phyloP scores from a whole-genome alignment of 92 coral and sea anemone genomes.

The Phenganax stokvisi region DNA sequence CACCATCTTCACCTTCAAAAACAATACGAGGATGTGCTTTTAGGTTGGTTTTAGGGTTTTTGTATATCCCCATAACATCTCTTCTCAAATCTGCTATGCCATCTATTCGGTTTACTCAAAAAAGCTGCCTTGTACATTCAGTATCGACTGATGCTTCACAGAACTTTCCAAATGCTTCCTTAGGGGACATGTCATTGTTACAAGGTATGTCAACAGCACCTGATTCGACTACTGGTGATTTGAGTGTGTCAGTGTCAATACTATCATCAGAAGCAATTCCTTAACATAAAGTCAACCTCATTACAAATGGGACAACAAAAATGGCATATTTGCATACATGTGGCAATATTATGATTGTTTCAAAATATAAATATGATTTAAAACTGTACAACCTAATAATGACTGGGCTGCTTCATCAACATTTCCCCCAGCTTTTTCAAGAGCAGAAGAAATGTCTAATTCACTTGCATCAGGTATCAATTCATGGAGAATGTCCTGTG shows the following conservation, averaged over 20 bases:
- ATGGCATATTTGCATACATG: too few relatives aligned
- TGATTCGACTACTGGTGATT: too few relatives aligned
- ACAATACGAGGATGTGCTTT: not conserved
- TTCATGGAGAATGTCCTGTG: not conserved
- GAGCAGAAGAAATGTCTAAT: not conserved
- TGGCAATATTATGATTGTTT: too few relatives aligned
- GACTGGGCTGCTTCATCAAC: slow-evolving; percentile 13
- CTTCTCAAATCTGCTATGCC: slow-evolving; percentile 5
- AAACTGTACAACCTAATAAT: not conserved
- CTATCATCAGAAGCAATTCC: too few relatives aligned
- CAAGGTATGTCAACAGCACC: too few relatives aligned
- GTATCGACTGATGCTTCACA: not conserved
- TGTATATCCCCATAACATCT: slow-evolving; percentile 5
- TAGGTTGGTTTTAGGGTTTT: slow-evolving; percentile 2
- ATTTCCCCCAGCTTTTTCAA: not conserved
- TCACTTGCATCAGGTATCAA: slow-evolving; percentile 4
- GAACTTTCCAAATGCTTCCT: not conserved
- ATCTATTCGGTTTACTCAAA: slow-evolving; percentile 9
- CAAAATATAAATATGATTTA: too few relatives aligned
- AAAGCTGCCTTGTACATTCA: slow-evolving; percentile 3
- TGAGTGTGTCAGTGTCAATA: too few relatives aligned
- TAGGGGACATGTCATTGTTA: not conserved
- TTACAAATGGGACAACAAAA: too few relatives aligned
- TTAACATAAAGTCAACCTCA: too few relatives aligned
- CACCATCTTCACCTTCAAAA: slow-evolving; percentile 14